Base-by-base conservation (phyloP, 2,113 vertebrate genomes). In the Acrocephalus arundinaceus region DNA sequence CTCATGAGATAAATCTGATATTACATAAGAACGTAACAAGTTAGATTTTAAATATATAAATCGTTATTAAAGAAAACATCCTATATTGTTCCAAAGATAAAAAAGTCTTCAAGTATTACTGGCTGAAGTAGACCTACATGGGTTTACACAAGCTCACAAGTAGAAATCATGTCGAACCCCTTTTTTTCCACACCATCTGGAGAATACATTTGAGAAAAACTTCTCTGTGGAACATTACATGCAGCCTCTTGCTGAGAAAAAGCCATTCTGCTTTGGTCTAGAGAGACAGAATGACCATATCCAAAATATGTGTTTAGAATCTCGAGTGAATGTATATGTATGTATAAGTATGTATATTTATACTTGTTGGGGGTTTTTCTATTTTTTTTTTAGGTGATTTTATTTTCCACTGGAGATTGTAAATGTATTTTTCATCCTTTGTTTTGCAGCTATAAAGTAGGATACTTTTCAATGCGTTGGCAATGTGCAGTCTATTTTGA, bases 381-480 rank as follows among this genome's bases (percentile, higher is more conserved):
- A 3, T 9, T 41, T 18, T 39, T 4, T 24, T 27, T 46, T 65
- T 73, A 41, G 15, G 28, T 80, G 23, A 39, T 83, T 91, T 76
- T 82, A 37, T 73, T 95, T 91, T 85, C 33, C 41, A 80, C 41
- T 90, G 35, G 11, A 73, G 33, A 88, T 24, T 76, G 11, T 57
- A 89, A 70, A 90, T 80, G 19, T 39, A 48, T 92, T 84, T 92
- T 85, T 89, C 79, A 80, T 80, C 48, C n/a, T 90, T 93, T 83
- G 59, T 86, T 96, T 95, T 90, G 45, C 37, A 75, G 0, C 48
- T 65, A 11, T 68, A 68, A 84, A 75, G 25, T 41, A 81, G n/a
- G 35, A 82, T 79, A 84, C 21, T 93, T 96, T 85, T 79, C 45
- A 61, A 3, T 71, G 27, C 23, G 18, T 62, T 79, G 54, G 22